phyloP scores from a whole-genome alignment of 2,797 vertebrate species.

The Parotocinclus haroldoi region DNA sequence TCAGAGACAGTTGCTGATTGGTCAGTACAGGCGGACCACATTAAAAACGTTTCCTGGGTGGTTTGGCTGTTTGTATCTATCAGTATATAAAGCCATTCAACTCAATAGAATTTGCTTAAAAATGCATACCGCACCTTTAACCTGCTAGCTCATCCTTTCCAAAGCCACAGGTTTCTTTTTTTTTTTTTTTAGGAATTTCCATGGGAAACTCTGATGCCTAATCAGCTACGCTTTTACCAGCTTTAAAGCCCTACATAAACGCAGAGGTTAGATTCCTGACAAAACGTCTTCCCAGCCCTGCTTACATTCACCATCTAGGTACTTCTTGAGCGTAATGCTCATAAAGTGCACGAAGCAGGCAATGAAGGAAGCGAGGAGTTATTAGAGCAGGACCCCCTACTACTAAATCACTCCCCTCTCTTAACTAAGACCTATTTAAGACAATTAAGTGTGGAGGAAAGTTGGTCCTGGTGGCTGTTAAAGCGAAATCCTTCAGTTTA shows the following conservation, averaged over 20 bases:
- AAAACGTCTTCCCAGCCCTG: conserved; percentile 9
- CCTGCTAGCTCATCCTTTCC: too few species aligned
- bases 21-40: too few species aligned
- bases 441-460: conserved; percentile 56
- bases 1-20: too few species aligned
- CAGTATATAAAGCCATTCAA: too few species aligned
- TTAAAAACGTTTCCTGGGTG: too few species aligned
- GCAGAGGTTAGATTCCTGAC: conserved; percentile 30
- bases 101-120: too few species aligned
- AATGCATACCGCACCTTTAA: too few species aligned
- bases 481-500: conserved; percentile 57
- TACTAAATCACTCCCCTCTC: conserved; percentile 56
- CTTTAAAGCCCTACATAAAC: conserved; percentile 23
- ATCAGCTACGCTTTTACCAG: conserved; percentile 25
- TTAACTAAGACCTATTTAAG: conserved; percentile 54
- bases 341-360: conserved; percentile 29
- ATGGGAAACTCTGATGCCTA: conserved; percentile 37
- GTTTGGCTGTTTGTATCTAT: too few species aligned
- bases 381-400: conserved; percentile 50
- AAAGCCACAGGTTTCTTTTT: too few species aligned
- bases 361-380: conserved; percentile 54
- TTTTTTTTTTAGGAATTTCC: conserved; percentile 2
- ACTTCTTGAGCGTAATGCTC: conserved; percentile 5
- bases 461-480: conserved; percentile 51
- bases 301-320: conserved; percentile 27